Percentiles rank a stretch among this genome's conserved stretches.
phyloP scores from a whole-genome alignment of 2,113 vertebrate genomes.

The Triplophysa dalaica region DNA sequence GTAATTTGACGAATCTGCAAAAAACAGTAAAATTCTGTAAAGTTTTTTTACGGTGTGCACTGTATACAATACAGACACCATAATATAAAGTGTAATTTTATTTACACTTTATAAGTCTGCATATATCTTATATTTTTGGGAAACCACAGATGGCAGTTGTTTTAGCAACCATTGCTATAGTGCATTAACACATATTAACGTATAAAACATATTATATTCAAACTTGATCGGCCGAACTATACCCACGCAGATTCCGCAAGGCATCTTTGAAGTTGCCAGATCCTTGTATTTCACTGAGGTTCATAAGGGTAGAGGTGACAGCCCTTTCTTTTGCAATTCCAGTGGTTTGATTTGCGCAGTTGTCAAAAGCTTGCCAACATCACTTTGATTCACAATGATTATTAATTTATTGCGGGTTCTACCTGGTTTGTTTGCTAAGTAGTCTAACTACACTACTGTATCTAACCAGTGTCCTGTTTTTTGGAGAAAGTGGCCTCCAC shows the following conservation, averaged over 20 bases:
- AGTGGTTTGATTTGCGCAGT: slow-evolving; percentile 57
- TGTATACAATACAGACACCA: too few species aligned
- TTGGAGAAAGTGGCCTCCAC: slow-evolving; percentile 5
- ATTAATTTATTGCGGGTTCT: slow-evolving; percentile 84
- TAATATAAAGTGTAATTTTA: too few species aligned
- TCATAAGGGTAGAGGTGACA: slow-evolving; percentile 24
- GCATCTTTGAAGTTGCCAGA: slow-evolving; percentile 32
- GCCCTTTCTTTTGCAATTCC: slow-evolving; percentile 25
- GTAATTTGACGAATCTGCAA: too few species aligned
- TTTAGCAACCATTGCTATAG: too few species aligned
- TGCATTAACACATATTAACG: too few species aligned
- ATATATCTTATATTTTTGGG: too few species aligned
- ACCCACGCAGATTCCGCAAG: background rate
- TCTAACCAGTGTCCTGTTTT: slow-evolving; percentile 3
- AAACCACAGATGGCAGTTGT: too few species aligned
- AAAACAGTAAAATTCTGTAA: too few species aligned
- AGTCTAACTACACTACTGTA: slow-evolving; percentile 56
- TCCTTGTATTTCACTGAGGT: slow-evolving; percentile 32
- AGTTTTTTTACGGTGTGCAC: too few species aligned
- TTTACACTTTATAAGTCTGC: too few species aligned
- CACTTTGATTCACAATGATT: slow-evolving; percentile 81
- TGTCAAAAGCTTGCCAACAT: slow-evolving; percentile 72
- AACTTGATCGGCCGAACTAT: background rate
- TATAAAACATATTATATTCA: background rate
- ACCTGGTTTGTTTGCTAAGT: slow-evolving; percentile 48